These are phyloP conservation scores for Lysandra bellargus DNA, from an alignment of 2,888 invertebrate genomes.

Conservation along the genomic window DNA sequence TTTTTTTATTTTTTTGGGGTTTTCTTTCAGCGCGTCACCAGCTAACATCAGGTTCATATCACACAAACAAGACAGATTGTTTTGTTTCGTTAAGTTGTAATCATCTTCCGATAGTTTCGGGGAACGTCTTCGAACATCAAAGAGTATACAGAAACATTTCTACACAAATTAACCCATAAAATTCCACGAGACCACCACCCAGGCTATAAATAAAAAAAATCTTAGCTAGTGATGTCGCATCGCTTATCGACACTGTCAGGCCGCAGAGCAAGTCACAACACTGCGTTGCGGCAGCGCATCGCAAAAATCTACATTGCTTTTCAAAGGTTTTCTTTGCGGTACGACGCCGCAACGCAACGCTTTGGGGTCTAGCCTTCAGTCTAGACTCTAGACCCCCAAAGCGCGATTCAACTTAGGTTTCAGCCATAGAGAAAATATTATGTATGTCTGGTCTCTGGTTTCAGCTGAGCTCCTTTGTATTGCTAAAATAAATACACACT, in stretches of 20 bases:
- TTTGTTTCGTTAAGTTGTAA: conserved; percentile 23
- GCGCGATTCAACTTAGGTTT: too few relatives aligned
- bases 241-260: neutral
- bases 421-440: too few relatives aligned
- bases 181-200: conserved; percentile 29
- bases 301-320: too few relatives aligned
- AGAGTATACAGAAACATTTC: conserved; percentile 14
- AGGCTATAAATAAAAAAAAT: conserved; percentile 36
- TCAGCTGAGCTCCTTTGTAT: too few relatives aligned
- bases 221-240: neutral
- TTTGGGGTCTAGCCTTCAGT: too few relatives aligned
- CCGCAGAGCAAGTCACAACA: too few relatives aligned
- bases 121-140: conserved; percentile 24
- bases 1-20: neutral
- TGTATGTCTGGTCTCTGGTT: too few relatives aligned
- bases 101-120: conserved; percentile 14
- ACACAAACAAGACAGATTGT: conserved; percentile 17
- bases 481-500: too few relatives aligned
- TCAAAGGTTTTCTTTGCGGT: too few relatives aligned
- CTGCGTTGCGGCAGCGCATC: too few relatives aligned
- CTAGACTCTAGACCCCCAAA: too few relatives aligned
- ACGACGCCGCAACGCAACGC: too few relatives aligned
- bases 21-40: neutral
- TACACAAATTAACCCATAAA: conserved; percentile 36
- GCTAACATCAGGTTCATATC: conserved; percentile 3